Percentiles rank a stretch among this genome's conserved stretches.
These are phyloP conservation scores for Diplazon laetatorius DNA, from an alignment of 2,888 invertebrate genomes.

Conservation along the genomic window DNA sequence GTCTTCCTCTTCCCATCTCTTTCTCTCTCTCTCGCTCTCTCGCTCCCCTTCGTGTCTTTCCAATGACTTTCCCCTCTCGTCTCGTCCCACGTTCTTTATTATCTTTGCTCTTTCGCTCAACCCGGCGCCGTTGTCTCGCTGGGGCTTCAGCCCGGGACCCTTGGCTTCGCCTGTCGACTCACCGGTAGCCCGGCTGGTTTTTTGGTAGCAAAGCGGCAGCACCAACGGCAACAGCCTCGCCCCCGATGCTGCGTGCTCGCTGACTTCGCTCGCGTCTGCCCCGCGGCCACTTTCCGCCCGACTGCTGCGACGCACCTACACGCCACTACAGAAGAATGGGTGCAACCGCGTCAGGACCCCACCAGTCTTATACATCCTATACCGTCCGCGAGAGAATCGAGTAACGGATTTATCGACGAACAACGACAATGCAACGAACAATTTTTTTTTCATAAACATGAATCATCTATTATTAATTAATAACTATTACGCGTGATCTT, in stretches of 20 bases:
- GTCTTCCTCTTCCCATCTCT: slow-evolving; percentile 30
- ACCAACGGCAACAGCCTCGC: slow-evolving; percentile 49
- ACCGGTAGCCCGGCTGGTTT: slow-evolving; percentile 81
- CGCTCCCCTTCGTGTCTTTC: slow-evolving; percentile 28
- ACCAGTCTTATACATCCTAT: slow-evolving; percentile 18
- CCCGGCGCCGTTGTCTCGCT: slow-evolving; percentile 53
- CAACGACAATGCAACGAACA: neutral
- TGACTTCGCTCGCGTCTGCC: slow-evolving; percentile 67
- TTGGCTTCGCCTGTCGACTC: slow-evolving; percentile 37
- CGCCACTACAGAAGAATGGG: slow-evolving; percentile 63
- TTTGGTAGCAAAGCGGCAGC: slow-evolving; percentile 76
- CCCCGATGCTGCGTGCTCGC: slow-evolving; percentile 29
- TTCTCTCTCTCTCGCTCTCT: slow-evolving; percentile 18
- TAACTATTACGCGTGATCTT: too few relatives aligned
- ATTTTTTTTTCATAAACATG: too few relatives aligned
- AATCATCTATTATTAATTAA: too few relatives aligned
- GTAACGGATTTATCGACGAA: slow-evolving; percentile 17
- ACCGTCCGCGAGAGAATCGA: slow-evolving; percentile 29
- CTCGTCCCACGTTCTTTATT: slow-evolving; percentile 61
- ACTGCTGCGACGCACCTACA: slow-evolving; percentile 65
- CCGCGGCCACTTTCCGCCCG: slow-evolving; percentile 74
- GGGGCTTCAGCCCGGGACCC: slow-evolving; percentile 25
- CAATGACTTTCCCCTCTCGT: slow-evolving; percentile 39
- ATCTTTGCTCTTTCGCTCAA: slow-evolving; percentile 55
- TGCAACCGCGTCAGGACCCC: slow-evolving; percentile 41